Conservation (phyloP, 2,888 invertebrate species). For the Caenorhabditis sp. region DNA sequence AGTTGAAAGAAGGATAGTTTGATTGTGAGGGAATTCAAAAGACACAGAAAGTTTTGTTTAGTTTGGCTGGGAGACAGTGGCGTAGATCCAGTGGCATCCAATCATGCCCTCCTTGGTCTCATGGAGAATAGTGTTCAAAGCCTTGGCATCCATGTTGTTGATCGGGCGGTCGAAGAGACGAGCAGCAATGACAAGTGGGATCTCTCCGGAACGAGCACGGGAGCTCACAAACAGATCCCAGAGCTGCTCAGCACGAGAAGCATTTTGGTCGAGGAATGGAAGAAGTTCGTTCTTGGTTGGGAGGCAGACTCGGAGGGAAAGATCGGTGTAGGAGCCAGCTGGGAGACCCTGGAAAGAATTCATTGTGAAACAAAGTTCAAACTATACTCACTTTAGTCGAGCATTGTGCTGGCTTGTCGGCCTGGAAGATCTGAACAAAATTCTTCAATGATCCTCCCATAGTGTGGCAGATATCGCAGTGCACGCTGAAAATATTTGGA, state of each 20-base stretch:
- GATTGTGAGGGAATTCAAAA: background rate
- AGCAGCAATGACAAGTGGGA: conserved; percentile 81
- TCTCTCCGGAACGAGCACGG: conserved; percentile 80
- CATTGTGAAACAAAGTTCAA: background rate
- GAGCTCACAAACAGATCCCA: conserved; percentile 82
- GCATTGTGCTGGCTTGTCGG: conserved; percentile 80
- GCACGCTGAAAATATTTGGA: conserved; percentile 65
- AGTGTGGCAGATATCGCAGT: conserved; percentile 82
- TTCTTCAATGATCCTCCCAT: conserved; percentile 80
- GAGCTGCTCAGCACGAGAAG: conserved; percentile 80
- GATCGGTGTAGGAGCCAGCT: conserved; percentile 79
- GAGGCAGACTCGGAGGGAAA: conserved; percentile 81
- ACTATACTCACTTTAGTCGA: conserved; percentile 74
- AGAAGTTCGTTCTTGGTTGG: conserved; percentile 82
- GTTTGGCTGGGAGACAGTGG: conserved; percentile 77
- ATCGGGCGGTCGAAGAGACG: conserved; percentile 82
- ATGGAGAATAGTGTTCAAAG: conserved; percentile 81
- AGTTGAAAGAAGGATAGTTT: conserved; percentile 30
- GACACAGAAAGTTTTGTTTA: conserved; percentile 20
- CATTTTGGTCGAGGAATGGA: conserved; percentile 82
- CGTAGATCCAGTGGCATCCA: conserved; percentile 82
- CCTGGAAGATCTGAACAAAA: conserved; percentile 82
- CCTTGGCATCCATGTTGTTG: conserved; percentile 78
- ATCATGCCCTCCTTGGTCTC: conserved; percentile 81
- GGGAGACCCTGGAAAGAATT: conserved; percentile 74